A percentile compares a stretch with the other conserved stretches of the same genome.
These are phyloP conservation scores for Porites lutea DNA, from an alignment of 64 coral and sea anemone genomes.

Conservation along the genomic window DNA sequence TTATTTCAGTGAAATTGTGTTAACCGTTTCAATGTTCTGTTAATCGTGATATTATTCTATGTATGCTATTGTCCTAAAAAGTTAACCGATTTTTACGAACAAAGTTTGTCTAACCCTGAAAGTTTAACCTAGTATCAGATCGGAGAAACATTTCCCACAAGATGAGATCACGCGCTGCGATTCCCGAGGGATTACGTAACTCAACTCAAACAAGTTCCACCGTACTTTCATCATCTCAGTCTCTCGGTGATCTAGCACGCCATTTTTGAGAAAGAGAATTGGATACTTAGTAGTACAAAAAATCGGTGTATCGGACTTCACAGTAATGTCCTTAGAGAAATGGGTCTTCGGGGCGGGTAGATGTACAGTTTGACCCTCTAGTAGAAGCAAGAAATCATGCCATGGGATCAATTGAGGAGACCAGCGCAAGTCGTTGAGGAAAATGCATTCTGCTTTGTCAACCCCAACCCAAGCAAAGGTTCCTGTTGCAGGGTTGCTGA, in stretches of 20 bases:
- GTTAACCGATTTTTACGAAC: not conserved
- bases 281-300: slow-evolving; percentile 16
- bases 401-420: no score
- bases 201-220: slow-evolving; percentile 12
- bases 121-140: not conserved
- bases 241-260: not conserved
- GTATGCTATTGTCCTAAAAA: not conserved
- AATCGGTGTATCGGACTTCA: not conserved
- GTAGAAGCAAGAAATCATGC: slow-evolving; percentile 23
- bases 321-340: slow-evolving; percentile 6
- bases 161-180: no score
- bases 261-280: not conserved
- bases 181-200: not conserved
- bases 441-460: no score
- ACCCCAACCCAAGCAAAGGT: no score
- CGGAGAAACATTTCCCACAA: not conserved
- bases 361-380: slow-evolving; percentile 26
- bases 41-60: no score
- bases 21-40: no score
- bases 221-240: slow-evolving; percentile 33
- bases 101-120: no score
- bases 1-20: no score
- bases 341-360: slow-evolving; percentile 43
- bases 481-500: no score
- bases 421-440: no score